A percentile compares a stretch with the other conserved stretches of the same genome.
These are phyloP conservation scores for Sialis fuliginosa DNA, from an alignment of 2,888 invertebrate genomes.

Conservation along the genomic window DNA sequence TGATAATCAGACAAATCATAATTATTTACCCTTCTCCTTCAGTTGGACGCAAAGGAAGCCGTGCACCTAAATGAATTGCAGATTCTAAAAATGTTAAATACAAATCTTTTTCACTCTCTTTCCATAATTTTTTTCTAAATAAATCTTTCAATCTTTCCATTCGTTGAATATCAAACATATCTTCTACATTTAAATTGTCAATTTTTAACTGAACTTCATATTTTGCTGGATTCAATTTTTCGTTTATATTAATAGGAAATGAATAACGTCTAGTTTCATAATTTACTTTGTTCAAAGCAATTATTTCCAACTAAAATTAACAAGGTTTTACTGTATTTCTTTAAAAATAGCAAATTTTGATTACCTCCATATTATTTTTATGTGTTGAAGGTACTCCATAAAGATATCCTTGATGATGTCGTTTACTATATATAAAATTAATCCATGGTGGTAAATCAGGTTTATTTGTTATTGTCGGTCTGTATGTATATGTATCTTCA, in stretches of 20 bases:
- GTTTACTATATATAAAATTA: conserved; percentile 63
- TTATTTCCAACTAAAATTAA: conserved; percentile 40
- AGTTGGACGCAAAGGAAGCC: conserved; percentile 62
- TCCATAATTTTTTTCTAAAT: conserved; percentile 62
- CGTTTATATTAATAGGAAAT: conserved; percentile 42
- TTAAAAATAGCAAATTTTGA: too few relatives aligned
- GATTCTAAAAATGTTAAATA: conserved; percentile 73
- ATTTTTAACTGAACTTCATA: conserved; percentile 75
- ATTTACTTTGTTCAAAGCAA: conserved; percentile 58
- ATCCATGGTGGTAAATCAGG: conserved; percentile 81
- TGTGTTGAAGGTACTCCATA: conserved; percentile 63
- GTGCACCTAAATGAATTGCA: conserved; percentile 68
- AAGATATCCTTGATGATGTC: conserved; percentile 60
- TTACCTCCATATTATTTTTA: conserved; percentile 26
- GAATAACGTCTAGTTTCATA: conserved; percentile 53
- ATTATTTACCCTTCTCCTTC: conserved; percentile 65
- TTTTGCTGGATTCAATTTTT: conserved; percentile 46
- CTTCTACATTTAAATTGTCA: conserved; percentile 76
- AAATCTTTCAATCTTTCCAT: conserved; percentile 61
- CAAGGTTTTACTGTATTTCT: neutral
- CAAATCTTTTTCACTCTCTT: conserved; percentile 51
- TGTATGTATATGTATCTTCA: conserved; percentile 44
- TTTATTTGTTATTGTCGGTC: conserved; percentile 53
- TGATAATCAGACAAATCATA: neutral
- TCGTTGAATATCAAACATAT: conserved; percentile 53